Evolutionary conservation across 1,140 invertebrate genomes (phyloP).

Genomic region (Drosophila gunungcola): DNA sequence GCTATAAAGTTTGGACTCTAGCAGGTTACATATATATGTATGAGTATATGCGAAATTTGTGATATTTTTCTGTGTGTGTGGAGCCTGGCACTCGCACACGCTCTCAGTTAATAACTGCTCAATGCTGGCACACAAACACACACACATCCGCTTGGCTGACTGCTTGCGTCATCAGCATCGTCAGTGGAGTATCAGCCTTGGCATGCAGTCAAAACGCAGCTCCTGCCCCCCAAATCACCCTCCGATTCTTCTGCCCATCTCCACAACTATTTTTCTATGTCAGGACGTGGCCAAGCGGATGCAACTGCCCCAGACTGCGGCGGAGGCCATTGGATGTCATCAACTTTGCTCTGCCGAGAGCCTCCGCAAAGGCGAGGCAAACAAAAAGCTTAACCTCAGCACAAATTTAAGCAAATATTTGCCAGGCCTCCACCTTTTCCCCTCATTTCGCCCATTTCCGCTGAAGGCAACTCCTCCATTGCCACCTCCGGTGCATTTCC

Average conservation of each 20-base stretch:
- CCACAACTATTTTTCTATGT: conserved; percentile 80
- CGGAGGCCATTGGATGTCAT: conserved; percentile 72
- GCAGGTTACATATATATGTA: conserved; percentile 11
- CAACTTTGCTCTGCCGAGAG: conserved; percentile 41
- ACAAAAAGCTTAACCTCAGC: conserved; percentile 82
- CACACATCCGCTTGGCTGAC: conserved; percentile 37
- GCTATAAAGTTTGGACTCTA: conserved; percentile 27
- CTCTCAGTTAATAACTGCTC: conserved; percentile 43
- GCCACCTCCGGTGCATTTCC: conserved; percentile 17
- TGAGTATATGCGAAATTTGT: conserved; percentile 7
- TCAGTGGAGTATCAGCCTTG: conserved; percentile 70
- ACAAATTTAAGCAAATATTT: conserved; percentile 84
- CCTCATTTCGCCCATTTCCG: not conserved
- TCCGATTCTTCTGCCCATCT: conserved; percentile 10
- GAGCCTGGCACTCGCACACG: conserved; percentile 29
- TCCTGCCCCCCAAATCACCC: conserved; percentile 11
- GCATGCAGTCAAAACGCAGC: conserved; percentile 81
- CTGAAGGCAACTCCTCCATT: conserved; percentile 20
- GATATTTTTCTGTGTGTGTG: conserved; percentile 24
- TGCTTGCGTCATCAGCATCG: conserved; percentile 78
- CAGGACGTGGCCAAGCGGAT: conserved; percentile 35
- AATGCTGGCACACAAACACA: conserved; percentile 45
- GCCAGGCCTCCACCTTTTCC: conserved; percentile 32
- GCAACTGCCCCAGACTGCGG: conserved; percentile 45
- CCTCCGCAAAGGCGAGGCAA: conserved; percentile 59